Evolutionary conservation across 2,888 invertebrate species (phyloP).

Genomic region (Drosophila putrida): DNA sequence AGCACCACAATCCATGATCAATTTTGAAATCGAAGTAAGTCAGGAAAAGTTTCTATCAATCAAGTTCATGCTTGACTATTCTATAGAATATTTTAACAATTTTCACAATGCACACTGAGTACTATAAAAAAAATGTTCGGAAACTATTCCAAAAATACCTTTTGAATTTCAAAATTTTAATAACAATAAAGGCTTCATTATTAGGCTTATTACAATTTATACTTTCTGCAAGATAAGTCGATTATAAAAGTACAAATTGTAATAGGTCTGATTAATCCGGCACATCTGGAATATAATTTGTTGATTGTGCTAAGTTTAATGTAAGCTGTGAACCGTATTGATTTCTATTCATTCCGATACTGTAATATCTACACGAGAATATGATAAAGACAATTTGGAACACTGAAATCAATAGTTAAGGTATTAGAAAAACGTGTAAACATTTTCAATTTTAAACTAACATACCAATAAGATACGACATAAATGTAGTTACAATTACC

Average conservation of each 20-base stretch:
- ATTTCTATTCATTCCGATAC: background rate
- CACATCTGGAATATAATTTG: too few species aligned
- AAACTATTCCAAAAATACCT: too few species aligned
- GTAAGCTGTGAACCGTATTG: background rate
- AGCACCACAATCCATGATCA: conserved; percentile 1
- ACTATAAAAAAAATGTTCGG: too few species aligned
- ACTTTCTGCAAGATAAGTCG: too few species aligned
- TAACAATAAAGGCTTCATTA: too few species aligned
- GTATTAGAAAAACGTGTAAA: background rate
- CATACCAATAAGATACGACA: background rate
- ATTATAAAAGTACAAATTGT: background rate
- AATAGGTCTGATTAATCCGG: background rate
- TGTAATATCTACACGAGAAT: conserved; percentile 3
- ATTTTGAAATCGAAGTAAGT: conserved; percentile 12
- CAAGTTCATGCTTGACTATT: conserved; percentile 5
- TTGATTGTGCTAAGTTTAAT: background rate
- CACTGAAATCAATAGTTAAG: background rate
- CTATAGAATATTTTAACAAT: too few species aligned
- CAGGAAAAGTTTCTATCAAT: background rate
- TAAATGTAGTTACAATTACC: background rate
- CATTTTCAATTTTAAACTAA: background rate
- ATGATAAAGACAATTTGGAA: background rate
- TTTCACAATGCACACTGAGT: too few species aligned
- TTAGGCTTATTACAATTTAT: background rate
- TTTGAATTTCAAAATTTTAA: too few species aligned